Base-by-base conservation (phyloP, 2,888 invertebrate species). In the Acronicta alni region DNA sequence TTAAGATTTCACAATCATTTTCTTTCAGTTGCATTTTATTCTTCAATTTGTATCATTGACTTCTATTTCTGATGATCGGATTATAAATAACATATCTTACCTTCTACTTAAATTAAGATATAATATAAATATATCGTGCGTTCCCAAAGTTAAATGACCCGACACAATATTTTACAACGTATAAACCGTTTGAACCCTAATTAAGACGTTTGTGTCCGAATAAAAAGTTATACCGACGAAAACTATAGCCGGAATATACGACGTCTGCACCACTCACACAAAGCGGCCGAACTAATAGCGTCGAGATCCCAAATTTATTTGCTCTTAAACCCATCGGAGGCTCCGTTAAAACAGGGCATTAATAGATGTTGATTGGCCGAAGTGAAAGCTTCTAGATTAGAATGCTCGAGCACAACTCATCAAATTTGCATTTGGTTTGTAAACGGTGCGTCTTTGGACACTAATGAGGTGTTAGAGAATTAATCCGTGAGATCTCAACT, bases 401-500 rank as follows among this genome's bases (percentile, higher is more conserved):
- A 89, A 92, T 86, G 92, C 90, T 90, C 81, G 83, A 81, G 75
- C 87, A 87, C 80, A 81, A 76, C 83, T 87, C 85, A 80, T 84
- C 83, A 82, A 85, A 92, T 93, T 92, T 92, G 92, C 93, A 93
- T 93, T 90, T 90, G 72, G 84, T 87, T 87, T 88, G 88, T 91
- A 85, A 89, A 89, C 82, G 83, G 81, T 83, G 82, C 84, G 81
- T 75, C 73, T 78, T 75, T 73, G 67, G 85, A 88, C 91, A 85
- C 89, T 93, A 92, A 93, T 92, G 90, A 92, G 89, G 93, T 93
- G 93, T 91, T 89, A 89, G 86, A 71, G 81, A 89, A 92, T 92
- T 92, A 92, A 93, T 92, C 82, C 84, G 77, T 79, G 65, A 87
- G 93, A 93, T 92, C 81, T 84, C 75, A 59, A 67, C 69, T 62